Evolutionary conservation across 2,888 invertebrate species (phyloP), one percentile per base, ranked within the genome.

Genomic region (Drosophila subquinaria): DNA sequence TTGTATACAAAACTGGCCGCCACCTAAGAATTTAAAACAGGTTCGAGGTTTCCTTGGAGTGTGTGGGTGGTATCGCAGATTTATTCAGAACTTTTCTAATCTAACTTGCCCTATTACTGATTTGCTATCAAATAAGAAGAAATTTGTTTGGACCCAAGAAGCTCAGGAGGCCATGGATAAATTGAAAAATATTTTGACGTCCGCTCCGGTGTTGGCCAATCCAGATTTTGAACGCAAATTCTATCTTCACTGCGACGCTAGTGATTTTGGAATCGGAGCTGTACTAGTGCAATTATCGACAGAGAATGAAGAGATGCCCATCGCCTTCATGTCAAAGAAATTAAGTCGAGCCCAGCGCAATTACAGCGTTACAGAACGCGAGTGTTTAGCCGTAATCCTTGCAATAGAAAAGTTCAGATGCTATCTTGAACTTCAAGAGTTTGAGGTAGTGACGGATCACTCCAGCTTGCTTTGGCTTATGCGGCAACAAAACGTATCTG

Each of bases 391-490:
- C 5, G 47, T 57, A 17, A 36, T 47, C 11, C 36, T 61, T 30
- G 53, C 11, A 1, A 30, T 53, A 2, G 40, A 53, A 3, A 40
- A 27, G n/a, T 53, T 53, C 8, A 27, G 40, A 9, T 15, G 40
- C 11, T 53, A 53, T 10, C 15, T 59, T 3, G 59, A 66, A 17
- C 13, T 69, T 4, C 57, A 69, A n/a, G 57, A 48, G 9, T 69
- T 66, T 42, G 53, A 66, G 27, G 53, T 69, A 2, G 48, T 63
- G 1, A 62, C 66, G 0, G 66, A 67, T 9, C 30, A 33, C 10
- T 30, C 48, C 2, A 48, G 33, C 15, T 15, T 48, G 0, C 10
- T 30, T 8, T 48, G 53, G 53, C 38, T 68, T 5, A 64, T 67
- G 50, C 48, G 55, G 5, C 53, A 66, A 13, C 52, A 45, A 15